Evolutionary conservation across 1,140 invertebrate genomes (phyloP).

Genomic region (Hirudo medicinalis): DNA sequence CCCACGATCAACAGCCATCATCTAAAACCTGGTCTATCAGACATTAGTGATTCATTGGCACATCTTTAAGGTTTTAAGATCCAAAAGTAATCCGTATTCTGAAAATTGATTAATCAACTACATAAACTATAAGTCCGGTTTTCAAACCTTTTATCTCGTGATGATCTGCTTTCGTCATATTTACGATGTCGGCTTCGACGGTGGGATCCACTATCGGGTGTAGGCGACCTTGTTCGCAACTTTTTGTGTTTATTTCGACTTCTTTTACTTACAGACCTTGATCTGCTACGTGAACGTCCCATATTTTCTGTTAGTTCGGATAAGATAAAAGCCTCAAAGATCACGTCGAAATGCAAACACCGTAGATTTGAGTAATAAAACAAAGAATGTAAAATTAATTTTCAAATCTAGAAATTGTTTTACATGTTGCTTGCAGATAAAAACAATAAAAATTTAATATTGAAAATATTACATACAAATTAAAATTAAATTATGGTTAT

Average conservation of each 20-base stretch:
- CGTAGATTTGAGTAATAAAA: too few species aligned
- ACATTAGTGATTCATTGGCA: too few species aligned
- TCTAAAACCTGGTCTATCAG: too few species aligned
- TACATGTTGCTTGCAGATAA: too few species aligned
- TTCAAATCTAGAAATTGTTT: too few species aligned
- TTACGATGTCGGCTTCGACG: background rate
- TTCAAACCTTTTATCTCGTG: conserved; percentile 9
- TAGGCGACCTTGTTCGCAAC: background rate
- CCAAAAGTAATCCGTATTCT: background rate
- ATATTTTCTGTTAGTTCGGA: background rate
- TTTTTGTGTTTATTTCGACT: conserved; percentile 3
- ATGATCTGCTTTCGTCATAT: background rate
- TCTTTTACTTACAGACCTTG: background rate
- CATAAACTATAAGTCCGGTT: background rate
- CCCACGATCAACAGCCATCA: too few species aligned
- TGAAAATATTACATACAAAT: too few species aligned
- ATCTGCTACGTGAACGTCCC: conserved; percentile 7
- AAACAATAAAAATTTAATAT: too few species aligned
- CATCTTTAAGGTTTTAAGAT: background rate
- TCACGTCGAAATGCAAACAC: too few species aligned
- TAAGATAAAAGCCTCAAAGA: too few species aligned
- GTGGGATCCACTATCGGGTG: background rate
- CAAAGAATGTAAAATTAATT: too few species aligned
- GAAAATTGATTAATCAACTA: conserved; percentile 7
- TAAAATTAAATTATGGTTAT: too few species aligned